Base-by-base conservation (phyloP, 2,888 invertebrate species). In the Laspeyria flexula region DNA sequence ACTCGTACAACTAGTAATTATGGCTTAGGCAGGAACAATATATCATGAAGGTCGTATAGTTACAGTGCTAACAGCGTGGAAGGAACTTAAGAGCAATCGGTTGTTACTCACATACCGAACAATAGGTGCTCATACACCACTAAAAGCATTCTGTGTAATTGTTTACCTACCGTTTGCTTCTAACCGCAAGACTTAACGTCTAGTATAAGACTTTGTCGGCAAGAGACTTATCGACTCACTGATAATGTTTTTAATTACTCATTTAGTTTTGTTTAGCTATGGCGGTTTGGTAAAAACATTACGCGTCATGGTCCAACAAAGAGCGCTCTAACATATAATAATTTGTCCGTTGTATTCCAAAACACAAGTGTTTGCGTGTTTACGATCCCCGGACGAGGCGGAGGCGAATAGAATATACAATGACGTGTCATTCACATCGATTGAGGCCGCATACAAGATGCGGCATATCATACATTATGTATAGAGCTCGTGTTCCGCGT, bases 361-460 rank as follows among this genome's bases (percentile, higher is more conserved):
- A 87, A 86, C 81, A 81, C 79, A 81, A 85, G 82, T 85, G 86
- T 85, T 87, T 83, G 81, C 81, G 79, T 90, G 88, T 90, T 91
- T 88, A 89, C 83, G 87, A 88, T 81, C 79, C 77, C 81, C 85
- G 85, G 85, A 83, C 84, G 81, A 83, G 73, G 77, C 77, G 73
- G 77, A 89, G 84, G 81, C 84, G 87, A 83, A 85, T 86, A 82
- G 89, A 91, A 91, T 91, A 86, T 86, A 88, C 86, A 91, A 91
- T 88, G 86, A 87, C 79, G 81, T 90, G 89, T 90, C 89, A 86
- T 88, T 90, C 88, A 86, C 88, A 83, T 86, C 85, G 85, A 88
- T 86, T 86, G 88, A 87, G 88, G 88, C 77, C 86, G 85, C 87
- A 87, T 88, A 85, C 81, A 79, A 87, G 86, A 88, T 86, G 83